Base-by-base conservation (phyloP, 2,888 invertebrate genomes). In the Andrena fulva region DNA sequence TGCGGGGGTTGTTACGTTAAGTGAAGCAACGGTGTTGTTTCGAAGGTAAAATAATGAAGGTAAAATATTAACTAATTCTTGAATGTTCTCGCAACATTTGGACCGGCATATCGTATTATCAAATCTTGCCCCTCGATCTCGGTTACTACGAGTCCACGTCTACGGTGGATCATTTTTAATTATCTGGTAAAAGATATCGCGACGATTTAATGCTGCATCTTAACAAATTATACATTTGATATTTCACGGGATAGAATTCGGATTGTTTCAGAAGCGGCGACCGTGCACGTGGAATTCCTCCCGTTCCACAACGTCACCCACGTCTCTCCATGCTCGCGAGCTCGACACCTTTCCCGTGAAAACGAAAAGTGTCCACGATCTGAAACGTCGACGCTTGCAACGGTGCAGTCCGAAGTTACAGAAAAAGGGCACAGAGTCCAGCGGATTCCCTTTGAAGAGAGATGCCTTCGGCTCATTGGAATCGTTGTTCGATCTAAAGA, bases 11-110 rank as follows among this genome's bases (percentile, higher is more conserved):
- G 8, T 33, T 33, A 52, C 2, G 12, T 64, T 31, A 8, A 76
- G 52, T 24, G 79, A 85, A 80, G 70, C 59, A 84, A 78, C 83
- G 71, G 77, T 88, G 87, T 91, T 83, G 82, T 90, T 86, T 90
- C 86, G 91, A 92, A 92, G 92, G 92, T 92, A 92, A 92, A 92
- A 92, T 85, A 89, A 92, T 92, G 91, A 92, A 92, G 92, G 92
- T 92, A 92, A 92, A 92, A 88, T 85, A 77, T 74, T 68, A 24
- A 60, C 12, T 74, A 73, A 80, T 62, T 27, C 62, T 78, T 68
- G 29, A 33, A 62, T 31, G 20, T n/a, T 48, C 10, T 20, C 12
- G 3, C 50, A 48, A 33, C 29, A 74, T 48, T 50, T 6, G 16
- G n/a, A 1, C 0, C 0, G 29, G 24, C 52, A 70, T 42, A 29